phyloP scores from a whole-genome alignment of 2,113 vertebrate species.

The Phocoena sinus region DNA sequence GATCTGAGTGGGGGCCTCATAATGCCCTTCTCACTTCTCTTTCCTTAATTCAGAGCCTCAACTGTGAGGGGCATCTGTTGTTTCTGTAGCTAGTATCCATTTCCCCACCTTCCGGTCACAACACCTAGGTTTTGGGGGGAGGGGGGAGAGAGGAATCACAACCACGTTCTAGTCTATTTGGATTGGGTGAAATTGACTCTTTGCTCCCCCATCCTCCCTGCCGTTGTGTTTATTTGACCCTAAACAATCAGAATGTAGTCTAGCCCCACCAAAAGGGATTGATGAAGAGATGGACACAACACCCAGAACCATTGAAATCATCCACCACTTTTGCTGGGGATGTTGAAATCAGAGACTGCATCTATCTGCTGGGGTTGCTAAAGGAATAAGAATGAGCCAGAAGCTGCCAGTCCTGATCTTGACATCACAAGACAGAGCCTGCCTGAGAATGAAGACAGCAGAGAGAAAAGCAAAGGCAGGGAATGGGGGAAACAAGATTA shows the following conservation, averaged over 20 bases:
- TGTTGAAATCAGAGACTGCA: too few species aligned
- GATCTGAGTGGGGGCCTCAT: accelerated
- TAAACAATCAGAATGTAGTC: not conserved
- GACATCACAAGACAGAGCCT: not conserved
- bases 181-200: not conserved
- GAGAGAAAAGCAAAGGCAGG: not conserved
- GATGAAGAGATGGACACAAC: too few species aligned
- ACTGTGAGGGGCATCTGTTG: accelerated
- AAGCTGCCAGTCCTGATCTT: too few species aligned
- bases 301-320: not conserved
- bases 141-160: not conserved
- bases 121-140: not conserved
- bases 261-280: not conserved
- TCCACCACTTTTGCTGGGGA: not conserved
- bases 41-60: not conserved
- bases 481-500: not conserved
- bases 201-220: too few species aligned
- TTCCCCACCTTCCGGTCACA: not conserved
- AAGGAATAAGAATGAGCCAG: not conserved
- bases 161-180: not conserved
- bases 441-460: not conserved
- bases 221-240: not conserved
- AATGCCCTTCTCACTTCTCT: not conserved
- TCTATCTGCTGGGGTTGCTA: not conserved
- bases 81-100: too few species aligned